phyloP scores from a whole-genome alignment of 1,140 invertebrate genomes.

The Cephus cinctus region DNA sequence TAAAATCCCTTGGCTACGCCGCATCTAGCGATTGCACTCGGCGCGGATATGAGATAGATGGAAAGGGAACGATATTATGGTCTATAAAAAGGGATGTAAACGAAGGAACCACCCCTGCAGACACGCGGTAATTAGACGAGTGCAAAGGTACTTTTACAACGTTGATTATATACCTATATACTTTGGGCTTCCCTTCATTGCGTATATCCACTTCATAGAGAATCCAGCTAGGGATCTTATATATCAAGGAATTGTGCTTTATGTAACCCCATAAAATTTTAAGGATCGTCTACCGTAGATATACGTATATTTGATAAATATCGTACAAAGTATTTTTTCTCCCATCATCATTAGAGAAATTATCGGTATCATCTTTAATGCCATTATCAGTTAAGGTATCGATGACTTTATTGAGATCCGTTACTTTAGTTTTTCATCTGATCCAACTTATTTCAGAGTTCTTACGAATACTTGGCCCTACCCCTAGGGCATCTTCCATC shows the following conservation, averaged over 20 bases:
- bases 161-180: conserved; percentile 21
- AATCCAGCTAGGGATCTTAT: not conserved
- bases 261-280: not conserved
- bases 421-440: too few relatives aligned
- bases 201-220: too few relatives aligned
- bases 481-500: conserved; percentile 29
- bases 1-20: not conserved
- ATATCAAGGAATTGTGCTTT: not conserved
- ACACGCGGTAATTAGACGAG: conserved; percentile 23
- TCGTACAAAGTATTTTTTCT: too few relatives aligned
- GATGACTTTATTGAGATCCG: too few relatives aligned
- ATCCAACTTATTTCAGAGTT: too few relatives aligned
- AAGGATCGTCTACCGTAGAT: too few relatives aligned
- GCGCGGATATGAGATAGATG: not conserved
- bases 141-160: conserved; percentile 22
- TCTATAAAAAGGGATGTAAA: conserved; percentile 24
- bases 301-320: too few relatives aligned
- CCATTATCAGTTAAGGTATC: too few relatives aligned
- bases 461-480: conserved; percentile 32
- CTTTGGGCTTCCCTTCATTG: conserved; percentile 12
- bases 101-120: conserved; percentile 13
- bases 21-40: not conserved
- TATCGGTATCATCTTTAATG: too few relatives aligned
- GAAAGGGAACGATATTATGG: conserved; percentile 10
- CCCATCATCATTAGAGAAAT: too few relatives aligned